These are phyloP conservation scores for Pogonus chalceus DNA, from an alignment of 1,140 invertebrate species.

Conservation along the genomic window DNA sequence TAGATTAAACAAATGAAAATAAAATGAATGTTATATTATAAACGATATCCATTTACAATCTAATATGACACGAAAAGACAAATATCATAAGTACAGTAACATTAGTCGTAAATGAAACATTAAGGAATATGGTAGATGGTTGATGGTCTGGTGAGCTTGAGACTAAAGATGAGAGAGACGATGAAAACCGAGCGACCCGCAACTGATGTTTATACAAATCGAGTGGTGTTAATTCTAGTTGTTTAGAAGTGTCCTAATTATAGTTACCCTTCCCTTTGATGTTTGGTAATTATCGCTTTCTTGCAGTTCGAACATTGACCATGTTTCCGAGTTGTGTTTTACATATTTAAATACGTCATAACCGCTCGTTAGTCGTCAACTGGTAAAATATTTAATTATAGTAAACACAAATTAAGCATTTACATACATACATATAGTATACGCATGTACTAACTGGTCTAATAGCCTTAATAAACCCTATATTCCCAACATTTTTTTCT, in stretches of 20 bases:
- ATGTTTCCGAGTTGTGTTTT: background rate
- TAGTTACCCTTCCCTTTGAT: constrained; percentile 2
- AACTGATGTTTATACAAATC: background rate
- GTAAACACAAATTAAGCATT: background rate
- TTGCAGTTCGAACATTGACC: background rate
- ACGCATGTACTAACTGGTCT: no score
- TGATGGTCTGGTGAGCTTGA: background rate
- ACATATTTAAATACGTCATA: constrained; percentile 3
- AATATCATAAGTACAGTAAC: no score
- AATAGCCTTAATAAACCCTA: no score
- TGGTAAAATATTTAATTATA: background rate
- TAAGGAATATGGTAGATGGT: no score
- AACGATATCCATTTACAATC: no score
- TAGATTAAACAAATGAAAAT: no score
- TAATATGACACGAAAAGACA: no score
- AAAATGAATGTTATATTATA: no score
- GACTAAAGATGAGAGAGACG: background rate
- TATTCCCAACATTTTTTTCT: no score
- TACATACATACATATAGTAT: background rate
- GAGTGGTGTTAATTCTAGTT: constrained; percentile 4
- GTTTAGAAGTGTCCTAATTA: constrained; percentile 7
- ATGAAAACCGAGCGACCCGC: background rate
- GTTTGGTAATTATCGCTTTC: constrained; percentile 4
- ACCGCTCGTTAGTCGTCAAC: background rate
- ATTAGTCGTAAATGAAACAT: no score